A percentile compares a stretch with the other conserved stretches of the same genome.
Evolutionary conservation across 2,113 vertebrate genomes (phyloP).

Genomic region (Podilymbus podiceps): DNA sequence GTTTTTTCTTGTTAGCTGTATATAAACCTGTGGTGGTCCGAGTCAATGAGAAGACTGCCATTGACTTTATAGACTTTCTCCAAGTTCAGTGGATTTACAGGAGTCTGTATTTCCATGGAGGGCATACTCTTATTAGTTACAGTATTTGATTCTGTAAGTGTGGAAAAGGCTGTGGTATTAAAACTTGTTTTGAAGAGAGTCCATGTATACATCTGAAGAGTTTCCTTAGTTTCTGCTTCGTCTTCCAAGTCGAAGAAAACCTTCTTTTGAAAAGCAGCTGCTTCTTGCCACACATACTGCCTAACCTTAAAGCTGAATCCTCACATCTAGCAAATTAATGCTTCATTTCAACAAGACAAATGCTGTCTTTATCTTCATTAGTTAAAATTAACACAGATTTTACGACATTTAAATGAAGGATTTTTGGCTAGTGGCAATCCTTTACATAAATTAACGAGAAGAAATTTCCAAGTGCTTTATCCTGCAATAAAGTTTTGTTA

Average conservation of each 20-base stretch:
- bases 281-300: neutral
- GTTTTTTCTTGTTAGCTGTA: neutral
- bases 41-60: neutral
- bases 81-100: neutral
- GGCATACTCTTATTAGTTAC: accelerated
- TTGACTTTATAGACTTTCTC: neutral
- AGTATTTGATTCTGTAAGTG: neutral
- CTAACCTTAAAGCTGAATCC: neutral
- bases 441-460: neutral
- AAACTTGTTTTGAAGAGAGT: neutral
- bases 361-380: neutral
- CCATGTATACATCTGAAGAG: neutral
- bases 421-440: neutral
- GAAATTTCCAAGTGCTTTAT: neutral
- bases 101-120: neutral
- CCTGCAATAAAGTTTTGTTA: neutral
- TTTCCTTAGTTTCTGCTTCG: neutral
- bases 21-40: neutral
- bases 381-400: neutral
- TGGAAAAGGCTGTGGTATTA: neutral
- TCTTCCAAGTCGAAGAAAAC: neutral
- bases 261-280: neutral
- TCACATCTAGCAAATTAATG: neutral
- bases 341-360: neutral
- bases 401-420: neutral